Base-by-base conservation (phyloP, 2,797 vertebrate species). In the Cryptoblepharus egeriae region DNA sequence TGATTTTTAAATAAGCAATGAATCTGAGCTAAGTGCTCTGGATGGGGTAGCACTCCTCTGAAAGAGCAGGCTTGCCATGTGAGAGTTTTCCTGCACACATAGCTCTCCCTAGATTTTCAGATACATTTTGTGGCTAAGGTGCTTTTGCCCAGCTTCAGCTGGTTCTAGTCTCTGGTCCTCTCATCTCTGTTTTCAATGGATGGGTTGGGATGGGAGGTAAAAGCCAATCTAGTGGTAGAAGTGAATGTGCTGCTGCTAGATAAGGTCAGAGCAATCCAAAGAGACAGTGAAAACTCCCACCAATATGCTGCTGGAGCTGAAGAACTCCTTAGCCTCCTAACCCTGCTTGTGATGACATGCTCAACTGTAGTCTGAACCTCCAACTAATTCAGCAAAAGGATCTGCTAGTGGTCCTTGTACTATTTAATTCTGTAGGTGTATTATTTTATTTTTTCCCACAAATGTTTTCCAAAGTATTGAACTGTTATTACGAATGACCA, bases 1-100 rank as follows among this genome's bases (percentile, higher is more conserved):
- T 80, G 85, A 73, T 78, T 94, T 94, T 92, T 93, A 93, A 91
- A 88, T 55, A 88, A 88, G 81, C 82, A 88, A 85, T 92, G 90
- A 90, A 93, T 92, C 87, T 85, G 85, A 91, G 85, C 83, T 86
- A 88, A 82, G 83, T 88, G 84, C 75, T n/a, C n/a, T n/a, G n/a
- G n/a, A n/a, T n/a, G n/a, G n/a, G n/a, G n/a, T n/a, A n/a, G n/a
- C n/a, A n/a, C n/a, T n/a, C n/a, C n/a, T n/a, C n/a, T n/a, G n/a
- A n/a, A n/a, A n/a, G n/a, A n/a, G n/a, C n/a, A n/a, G n/a, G n/a
- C n/a, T n/a, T n/a, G n/a, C n/a, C n/a, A n/a, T n/a, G n/a, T n/a
- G n/a, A n/a, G n/a, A n/a, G n/a, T n/a, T n/a, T n/a, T n/a, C n/a
- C n/a, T n/a, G n/a, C n/a, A n/a, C n/a, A n/a, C n/a, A n/a, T n/a